These are phyloP conservation scores for Atrichornis clamosus DNA, from an alignment of 2,113 vertebrate genomes.

Conservation along the genomic window DNA sequence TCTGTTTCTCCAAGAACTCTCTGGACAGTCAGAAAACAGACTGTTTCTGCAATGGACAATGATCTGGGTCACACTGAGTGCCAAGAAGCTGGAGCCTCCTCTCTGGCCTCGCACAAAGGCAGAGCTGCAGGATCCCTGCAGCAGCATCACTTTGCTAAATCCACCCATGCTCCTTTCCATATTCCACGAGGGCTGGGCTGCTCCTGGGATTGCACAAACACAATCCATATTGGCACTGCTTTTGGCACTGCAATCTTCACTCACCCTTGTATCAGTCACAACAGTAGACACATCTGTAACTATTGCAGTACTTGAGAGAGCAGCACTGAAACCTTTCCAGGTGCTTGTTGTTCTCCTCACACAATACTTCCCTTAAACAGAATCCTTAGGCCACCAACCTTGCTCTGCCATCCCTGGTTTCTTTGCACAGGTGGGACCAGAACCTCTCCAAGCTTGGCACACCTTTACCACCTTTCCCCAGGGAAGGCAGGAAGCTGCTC, in stretches of 20 bases:
- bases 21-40: neutral
- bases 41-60: neutral
- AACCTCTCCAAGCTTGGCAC: neutral
- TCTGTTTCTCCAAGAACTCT: neutral
- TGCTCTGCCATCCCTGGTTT: neutral
- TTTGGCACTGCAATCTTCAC: neutral
- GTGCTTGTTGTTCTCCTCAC: neutral
- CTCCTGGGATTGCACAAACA: neutral
- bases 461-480: neutral
- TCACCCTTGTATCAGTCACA: neutral
- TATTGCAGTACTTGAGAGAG: neutral
- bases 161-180: neutral
- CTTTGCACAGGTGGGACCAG: neutral
- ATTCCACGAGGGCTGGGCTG: neutral
- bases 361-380: neutral
- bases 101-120: neutral
- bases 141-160: neutral
- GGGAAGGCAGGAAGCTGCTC: neutral
- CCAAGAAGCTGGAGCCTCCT: neutral
- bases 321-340: neutral
- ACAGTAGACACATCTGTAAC: neutral
- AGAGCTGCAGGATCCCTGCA: neutral
- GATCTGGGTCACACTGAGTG: neutral
- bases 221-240: neutral
- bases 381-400: neutral